Percentiles rank a stretch among this genome's conserved stretches.
Evolutionary conservation across 2,888 invertebrate genomes (phyloP).

Genomic region (Apocheima hispidaria): DNA sequence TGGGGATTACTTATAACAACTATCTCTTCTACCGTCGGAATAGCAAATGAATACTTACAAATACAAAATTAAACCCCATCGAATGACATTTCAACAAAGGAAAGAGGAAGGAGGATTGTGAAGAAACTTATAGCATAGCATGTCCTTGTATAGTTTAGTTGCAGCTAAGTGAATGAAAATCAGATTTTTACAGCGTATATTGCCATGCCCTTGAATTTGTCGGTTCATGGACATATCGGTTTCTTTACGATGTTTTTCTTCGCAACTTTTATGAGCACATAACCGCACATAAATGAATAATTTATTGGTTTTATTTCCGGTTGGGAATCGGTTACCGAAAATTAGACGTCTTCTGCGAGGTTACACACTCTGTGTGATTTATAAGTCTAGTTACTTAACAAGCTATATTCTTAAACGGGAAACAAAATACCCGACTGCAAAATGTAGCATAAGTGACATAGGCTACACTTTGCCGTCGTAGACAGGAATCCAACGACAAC

Average conservation of each 20-base stretch:
- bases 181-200: neutral
- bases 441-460: too few species aligned
- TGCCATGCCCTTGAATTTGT: neutral
- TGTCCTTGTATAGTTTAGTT: neutral
- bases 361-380: too few species aligned
- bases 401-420: too few species aligned
- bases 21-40: too few species aligned
- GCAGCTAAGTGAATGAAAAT: neutral
- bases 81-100: neutral
- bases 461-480: too few species aligned
- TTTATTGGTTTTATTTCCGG: conserved; percentile 8
- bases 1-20: neutral
- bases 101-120: neutral
- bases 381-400: too few species aligned
- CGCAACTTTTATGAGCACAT: conserved; percentile 9
- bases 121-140: too few species aligned
- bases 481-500: too few species aligned
- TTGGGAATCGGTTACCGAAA: neutral
- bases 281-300: conserved; percentile 13
- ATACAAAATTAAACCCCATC: too few species aligned
- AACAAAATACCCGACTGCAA: too few species aligned
- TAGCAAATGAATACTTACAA: too few species aligned
- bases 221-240: conserved; percentile 17
- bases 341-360: neutral
- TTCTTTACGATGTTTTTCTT: conserved; percentile 22